phyloP scores from a whole-genome alignment of 1,140 invertebrate species.

The Zaprionus ornatus region DNA sequence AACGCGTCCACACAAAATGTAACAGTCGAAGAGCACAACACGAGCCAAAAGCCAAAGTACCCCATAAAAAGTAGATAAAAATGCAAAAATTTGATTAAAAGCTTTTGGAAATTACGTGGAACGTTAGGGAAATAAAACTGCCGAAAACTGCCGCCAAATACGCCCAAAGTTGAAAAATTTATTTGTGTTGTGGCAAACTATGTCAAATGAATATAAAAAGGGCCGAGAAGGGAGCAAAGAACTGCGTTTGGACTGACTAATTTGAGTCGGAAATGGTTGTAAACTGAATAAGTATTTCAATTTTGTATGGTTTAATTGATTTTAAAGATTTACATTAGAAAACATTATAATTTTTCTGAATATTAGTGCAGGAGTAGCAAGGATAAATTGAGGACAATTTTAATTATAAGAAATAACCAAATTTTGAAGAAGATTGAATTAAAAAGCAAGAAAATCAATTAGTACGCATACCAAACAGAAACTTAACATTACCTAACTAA shows the following conservation, averaged over 20 bases:
- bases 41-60: constrained; percentile 11
- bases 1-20: constrained; percentile 40
- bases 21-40: constrained; percentile 19
- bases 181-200: neutral
- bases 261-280: neutral
- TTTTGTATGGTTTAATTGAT: neutral
- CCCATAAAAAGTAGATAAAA: constrained; percentile 11
- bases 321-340: neutral
- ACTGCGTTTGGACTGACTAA: neutral
- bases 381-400: no score
- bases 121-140: neutral
- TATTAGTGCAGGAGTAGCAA: no score
- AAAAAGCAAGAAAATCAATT: no score
- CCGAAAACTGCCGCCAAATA: constrained; percentile 3
- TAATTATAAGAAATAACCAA: no score
- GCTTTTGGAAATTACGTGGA: constrained; percentile 8
- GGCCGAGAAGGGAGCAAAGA: neutral
- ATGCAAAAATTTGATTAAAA: constrained; percentile 15
- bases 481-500: no score
- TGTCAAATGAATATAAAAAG: neutral
- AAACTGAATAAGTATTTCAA: neutral
- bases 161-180: neutral
- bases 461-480: no score
- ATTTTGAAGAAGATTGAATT: no score
- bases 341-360: no score